These are phyloP conservation scores for Neotoma lepida DNA, from an alignment of 2,113 vertebrate genomes.

Conservation along the genomic window DNA sequence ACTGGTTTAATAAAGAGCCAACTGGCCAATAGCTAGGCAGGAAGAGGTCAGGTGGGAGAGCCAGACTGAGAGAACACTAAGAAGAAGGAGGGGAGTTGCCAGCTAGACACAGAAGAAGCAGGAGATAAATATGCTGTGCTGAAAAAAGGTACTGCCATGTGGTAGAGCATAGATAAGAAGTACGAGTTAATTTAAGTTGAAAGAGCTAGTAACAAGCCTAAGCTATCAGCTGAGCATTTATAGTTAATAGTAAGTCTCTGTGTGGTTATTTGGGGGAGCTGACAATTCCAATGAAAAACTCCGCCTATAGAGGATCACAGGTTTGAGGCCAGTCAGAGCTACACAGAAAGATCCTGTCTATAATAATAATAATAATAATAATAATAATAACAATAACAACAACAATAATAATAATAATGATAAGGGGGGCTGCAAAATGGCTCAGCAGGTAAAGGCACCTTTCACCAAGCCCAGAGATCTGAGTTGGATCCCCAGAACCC, in stretches of 20 bases:
- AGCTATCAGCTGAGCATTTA: background rate
- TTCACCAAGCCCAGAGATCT: background rate
- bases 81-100: background rate
- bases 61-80: background rate
- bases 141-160: background rate
- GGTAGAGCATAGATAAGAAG: background rate
- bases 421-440: background rate
- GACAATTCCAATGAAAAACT: rapidly evolving
- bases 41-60: background rate
- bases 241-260: background rate
- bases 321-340: background rate
- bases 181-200: background rate
- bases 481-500: background rate
- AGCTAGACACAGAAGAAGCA: background rate
- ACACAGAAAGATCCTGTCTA: background rate
- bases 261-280: background rate
- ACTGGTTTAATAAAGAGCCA: background rate
- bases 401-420: too few species aligned
- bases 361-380: background rate
- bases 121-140: background rate
- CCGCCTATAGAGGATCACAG: background rate
- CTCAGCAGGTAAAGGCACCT: background rate
- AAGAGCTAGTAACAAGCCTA: background rate
- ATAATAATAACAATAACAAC: too few species aligned
- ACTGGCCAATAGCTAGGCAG: background rate